Base-by-base conservation (phyloP, 1,140 invertebrate genomes). In the Chrysomallon squamiferum region DNA sequence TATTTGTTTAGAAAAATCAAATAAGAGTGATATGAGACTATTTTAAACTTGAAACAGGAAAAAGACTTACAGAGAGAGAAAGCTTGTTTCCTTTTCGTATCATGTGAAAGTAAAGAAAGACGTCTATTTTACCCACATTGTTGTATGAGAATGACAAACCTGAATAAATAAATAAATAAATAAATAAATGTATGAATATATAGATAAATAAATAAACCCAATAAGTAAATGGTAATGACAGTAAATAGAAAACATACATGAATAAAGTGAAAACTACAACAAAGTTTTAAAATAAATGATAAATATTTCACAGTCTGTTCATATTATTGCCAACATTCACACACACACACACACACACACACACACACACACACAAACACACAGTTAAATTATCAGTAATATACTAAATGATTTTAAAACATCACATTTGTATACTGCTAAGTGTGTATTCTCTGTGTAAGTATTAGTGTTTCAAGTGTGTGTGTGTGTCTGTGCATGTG, bases 81-180 rank as follows among this genome's bases (percentile, higher is more conserved):
- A 65, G 41, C 5, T n/a, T n/a, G 63, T 33, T 32, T 18, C 30
- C 54, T n/a, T n/a, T n/a, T 18, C 57, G 41, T 20, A 35, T 22
- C 64, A 66, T 66, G 29, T 66, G 45, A 60, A 66, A 66, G 47
- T 60, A 52, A 25, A 66, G 58, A 41, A 59, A 66, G 4, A 47
- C 64, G 22, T 66, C 41, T 1, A 49, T 58, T 11, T 25, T 59
- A 15, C 38, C 57, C 13, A 59, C n/a, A 18, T 18, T 27, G 11
- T 27, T 57, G 32, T 54, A 25, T 20, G 15, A n/a, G 35, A 38
- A 64, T 0, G 20, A 18, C 50, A 64, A 54, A 7, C 62, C 62
- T 64, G 62, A 3, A 64, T 7, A 38, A 15, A 38, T 7, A 5
- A 38, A 38, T 15, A 38, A 38, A 38, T 7, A 38, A 38, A 38